Evolutionary conservation across 2,797 vertebrate species (phyloP).

Genomic region (Helarctos malayanus): DNA sequence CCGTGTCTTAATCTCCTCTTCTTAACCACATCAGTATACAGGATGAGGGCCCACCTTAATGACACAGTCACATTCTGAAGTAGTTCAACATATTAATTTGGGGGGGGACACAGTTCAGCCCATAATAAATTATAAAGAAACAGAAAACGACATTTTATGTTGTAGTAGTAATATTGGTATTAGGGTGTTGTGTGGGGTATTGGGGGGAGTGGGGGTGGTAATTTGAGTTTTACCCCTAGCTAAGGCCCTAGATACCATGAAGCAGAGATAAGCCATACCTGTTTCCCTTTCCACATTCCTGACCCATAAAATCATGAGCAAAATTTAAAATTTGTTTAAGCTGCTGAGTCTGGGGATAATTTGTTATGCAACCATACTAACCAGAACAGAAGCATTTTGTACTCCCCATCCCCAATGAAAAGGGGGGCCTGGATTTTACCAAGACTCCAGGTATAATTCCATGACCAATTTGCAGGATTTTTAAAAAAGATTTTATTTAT

Average conservation of each 20-base stretch:
- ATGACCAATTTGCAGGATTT: background rate
- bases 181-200: too few species aligned
- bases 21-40: background rate
- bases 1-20: background rate
- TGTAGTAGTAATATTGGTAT: background rate
- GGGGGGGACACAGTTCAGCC: background rate
- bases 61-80: background rate
- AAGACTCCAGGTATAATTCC: background rate
- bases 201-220: background rate
- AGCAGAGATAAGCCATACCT: background rate
- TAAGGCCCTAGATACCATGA: background rate
- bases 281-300: constrained; percentile 31
- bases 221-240: background rate
- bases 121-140: background rate
- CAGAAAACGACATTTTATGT: background rate
- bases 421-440: background rate
- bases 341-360: constrained; percentile 11
- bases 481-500: too few species aligned
- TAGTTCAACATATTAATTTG: constrained; percentile 1
- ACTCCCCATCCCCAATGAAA: background rate
- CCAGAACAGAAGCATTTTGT: background rate
- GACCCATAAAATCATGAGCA: background rate
- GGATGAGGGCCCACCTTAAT: background rate
- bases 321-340: background rate
- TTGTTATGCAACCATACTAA: background rate